These are phyloP conservation scores for Aphidius gifuensis DNA, from an alignment of 1,140 invertebrate species.

Conservation along the genomic window DNA sequence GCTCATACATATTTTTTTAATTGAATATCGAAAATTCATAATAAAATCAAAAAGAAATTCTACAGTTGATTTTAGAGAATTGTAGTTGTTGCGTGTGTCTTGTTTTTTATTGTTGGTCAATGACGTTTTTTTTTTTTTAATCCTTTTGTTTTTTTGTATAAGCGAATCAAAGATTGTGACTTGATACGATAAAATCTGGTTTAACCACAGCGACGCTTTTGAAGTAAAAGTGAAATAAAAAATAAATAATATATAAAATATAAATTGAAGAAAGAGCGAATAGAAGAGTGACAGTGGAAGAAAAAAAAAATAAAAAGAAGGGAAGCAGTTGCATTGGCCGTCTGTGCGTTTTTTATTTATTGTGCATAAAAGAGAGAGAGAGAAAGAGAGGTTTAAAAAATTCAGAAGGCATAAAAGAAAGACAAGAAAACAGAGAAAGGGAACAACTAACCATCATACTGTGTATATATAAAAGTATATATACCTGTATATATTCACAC, in stretches of 20 bases:
- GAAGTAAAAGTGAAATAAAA: not conserved
- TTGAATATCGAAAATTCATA: too few relatives aligned
- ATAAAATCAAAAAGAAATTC: too few relatives aligned
- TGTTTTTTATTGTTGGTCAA: too few relatives aligned
- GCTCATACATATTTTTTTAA: too few relatives aligned
- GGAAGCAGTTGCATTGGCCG: conserved; percentile 1
- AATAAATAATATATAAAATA: not conserved
- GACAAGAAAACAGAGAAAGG: not conserved
- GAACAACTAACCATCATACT: too few relatives aligned
- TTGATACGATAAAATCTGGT: conserved; percentile 15
- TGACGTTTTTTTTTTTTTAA: too few relatives aligned
- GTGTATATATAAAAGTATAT: too few relatives aligned
- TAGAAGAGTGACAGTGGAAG: conserved; percentile 6
- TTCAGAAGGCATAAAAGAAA: conserved; percentile 4
- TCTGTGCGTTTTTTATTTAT: not conserved
- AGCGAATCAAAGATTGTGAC: conserved; percentile 16
- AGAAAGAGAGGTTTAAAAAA: conserved; percentile 1
- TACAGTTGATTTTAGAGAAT: too few relatives aligned
- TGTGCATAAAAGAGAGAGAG: conserved; percentile 10
- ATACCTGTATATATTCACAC: too few relatives aligned
- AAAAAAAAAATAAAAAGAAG: conserved; percentile 14
- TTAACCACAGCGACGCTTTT: conserved; percentile 2
- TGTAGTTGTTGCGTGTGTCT: too few relatives aligned
- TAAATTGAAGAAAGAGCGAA: not conserved
- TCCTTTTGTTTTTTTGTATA: not conserved